Evolutionary conservation across 64 coral and sea anemone species (phyloP), one percentile per base, ranked within the genome.

Genomic region (Montipora cactus): DNA sequence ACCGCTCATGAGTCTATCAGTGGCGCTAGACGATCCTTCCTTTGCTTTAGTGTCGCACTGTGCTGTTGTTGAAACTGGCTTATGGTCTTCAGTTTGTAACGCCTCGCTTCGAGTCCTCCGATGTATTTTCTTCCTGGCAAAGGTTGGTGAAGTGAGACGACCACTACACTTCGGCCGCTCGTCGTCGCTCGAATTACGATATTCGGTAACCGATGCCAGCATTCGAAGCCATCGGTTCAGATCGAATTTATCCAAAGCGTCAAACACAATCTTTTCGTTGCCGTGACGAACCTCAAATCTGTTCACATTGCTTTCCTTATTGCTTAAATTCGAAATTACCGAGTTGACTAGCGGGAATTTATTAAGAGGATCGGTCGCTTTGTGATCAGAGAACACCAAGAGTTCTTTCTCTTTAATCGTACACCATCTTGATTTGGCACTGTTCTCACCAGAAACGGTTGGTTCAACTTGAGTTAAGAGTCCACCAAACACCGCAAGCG

Each of bases 181-280:
- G 59, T 94, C 93, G 2, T 84, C 61, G 64, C 91, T 94, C 59
- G 67, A 87, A 13, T 94, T 90, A 13, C 75, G 82, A 49, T 68
- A 53, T 47, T 85, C 87, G 0, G 80, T 81, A 7, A 89, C 89
- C 7, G 79, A 90, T 19, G 75, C 71, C 78, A 98, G 44, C 79
- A 92, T 94, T 85, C 59, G 81, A 12, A 98, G 73, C 96, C 96
- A 98, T 68, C 93, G 83, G n/a, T 95, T 89, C 49, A 87, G 92
- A 87, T 95, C 93, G 19, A 83, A 68, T 74, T 98, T 91, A 83
- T 92, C 82, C 23, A 37, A 76, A 19, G 96, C 79, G 0, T 95
- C 55, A 59, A 98, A 98, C 25, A 80, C 81, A 55, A 80, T 21
- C 14, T 52, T 91, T 11, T 95, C 79, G 75, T 92, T 84, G 7